Evolutionary conservation across 1,140 invertebrate genomes (phyloP), one percentile per base, ranked within the genome.

Genomic region (Capitella teleta): DNA sequence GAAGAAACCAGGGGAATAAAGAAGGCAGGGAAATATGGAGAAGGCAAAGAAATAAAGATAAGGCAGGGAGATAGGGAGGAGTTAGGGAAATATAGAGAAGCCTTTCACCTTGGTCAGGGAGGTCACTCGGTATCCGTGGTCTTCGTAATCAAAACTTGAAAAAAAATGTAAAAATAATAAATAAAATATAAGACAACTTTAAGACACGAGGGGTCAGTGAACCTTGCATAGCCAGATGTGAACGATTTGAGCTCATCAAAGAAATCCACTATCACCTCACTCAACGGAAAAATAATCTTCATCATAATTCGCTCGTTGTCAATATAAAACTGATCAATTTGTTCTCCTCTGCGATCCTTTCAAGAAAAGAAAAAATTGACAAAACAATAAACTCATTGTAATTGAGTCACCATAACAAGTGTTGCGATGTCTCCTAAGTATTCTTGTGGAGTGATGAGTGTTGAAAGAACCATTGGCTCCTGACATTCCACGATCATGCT

Each of bases 121-220:
- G 51, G 84, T 82, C 14, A 67, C 43, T 66, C 86, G 74, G 70
- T 86, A 96, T 14, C 85, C 90, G 64, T 80, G 66, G 70, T 95
- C 86, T 74, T 97, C 89, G 72, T 98, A 98, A 74, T 97, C 93
- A 74, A 98, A 98, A 69, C 88, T 94, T 57, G 44, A 61, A 60
- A 34, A 10, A 12, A 34, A 12, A 34, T 34, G 16, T 12, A 34
- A 12, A 34, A 34, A 34, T 34, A 34, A 34, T 34, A 34, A 34
- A 12, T 34, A 34, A 34, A 34, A 34, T 34, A 34, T 34, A 34
- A 12, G 32, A 37, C 8, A 37, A 21, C 16, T 37, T 2, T 2
- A 37, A 18, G 36, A 37, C 2, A 3, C 16, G n/a, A 37, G 36
- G 36, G 36, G 3, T 2, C 36, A 18, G 21, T 3, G 36, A 5